Evolutionary conservation across 2,888 invertebrate species (phyloP).

Genomic region (Sabellastarte sp.): DNA sequence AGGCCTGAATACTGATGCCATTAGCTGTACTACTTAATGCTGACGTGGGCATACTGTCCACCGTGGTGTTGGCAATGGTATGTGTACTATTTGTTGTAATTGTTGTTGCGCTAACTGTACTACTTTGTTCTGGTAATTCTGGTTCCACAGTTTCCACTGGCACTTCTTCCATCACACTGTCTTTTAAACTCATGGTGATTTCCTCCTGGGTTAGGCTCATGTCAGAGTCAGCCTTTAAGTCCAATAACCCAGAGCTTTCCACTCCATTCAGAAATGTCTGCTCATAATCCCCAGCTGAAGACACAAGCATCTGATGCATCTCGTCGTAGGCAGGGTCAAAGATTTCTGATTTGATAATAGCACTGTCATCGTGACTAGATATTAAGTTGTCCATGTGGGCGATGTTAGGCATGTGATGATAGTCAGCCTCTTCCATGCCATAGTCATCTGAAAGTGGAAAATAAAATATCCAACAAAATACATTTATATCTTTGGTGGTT

Average conservation of each 20-base stretch:
- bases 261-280: background rate
- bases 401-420: too few relatives aligned
- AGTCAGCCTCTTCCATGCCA: too few relatives aligned
- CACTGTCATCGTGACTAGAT: background rate
- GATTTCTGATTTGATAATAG: constrained; percentile 1
- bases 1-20: too few relatives aligned
- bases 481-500: too few relatives aligned
- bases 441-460: too few relatives aligned
- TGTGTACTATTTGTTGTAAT: too few relatives aligned
- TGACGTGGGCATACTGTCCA: too few relatives aligned
- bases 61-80: too few relatives aligned
- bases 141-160: background rate
- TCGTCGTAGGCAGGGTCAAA: background rate
- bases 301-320: background rate
- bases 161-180: background rate
- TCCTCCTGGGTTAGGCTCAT: background rate
- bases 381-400: background rate
- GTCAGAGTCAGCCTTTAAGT: background rate
- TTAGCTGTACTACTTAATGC: too few relatives aligned
- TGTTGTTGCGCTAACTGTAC: background rate
- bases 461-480: too few relatives aligned
- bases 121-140: background rate
- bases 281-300: background rate
- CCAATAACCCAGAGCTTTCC: background rate
- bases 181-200: too few relatives aligned